Conservation (phyloP, 2,888 invertebrate genomes). For the Ochropacha duplaris region DNA sequence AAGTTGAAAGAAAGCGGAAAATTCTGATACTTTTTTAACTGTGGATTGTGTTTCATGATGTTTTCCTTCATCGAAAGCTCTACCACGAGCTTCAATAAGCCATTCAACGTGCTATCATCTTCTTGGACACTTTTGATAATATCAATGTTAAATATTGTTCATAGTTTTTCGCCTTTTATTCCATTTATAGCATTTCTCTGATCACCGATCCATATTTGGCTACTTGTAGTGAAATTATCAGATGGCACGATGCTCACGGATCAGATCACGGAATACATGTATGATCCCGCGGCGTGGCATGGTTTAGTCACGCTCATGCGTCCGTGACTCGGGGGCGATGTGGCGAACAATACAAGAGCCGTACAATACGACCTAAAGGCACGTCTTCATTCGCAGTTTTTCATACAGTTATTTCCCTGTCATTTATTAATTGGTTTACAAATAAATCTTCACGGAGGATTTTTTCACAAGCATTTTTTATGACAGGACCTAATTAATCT, state of each 20-base stretch:
- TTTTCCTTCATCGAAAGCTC: no score
- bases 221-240: not conserved
- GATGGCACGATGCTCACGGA: slow-evolving; percentile 6
- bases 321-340: not conserved
- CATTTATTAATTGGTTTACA: no score
- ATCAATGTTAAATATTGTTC: no score
- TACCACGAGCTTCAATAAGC: no score
- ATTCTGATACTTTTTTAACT: no score
- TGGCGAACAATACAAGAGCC: not conserved
- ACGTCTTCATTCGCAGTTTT: not conserved
- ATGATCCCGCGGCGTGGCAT: not conserved
- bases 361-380: not conserved
- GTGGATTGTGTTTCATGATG: no score
- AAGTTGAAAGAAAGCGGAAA: not conserved
- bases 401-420: not conserved
- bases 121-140: no score
- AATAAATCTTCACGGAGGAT: no score
- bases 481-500: no score
- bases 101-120: no score
- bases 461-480: no score
- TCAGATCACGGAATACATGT: slow-evolving; percentile 2
- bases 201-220: not conserved
- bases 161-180: no score
- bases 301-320: not conserved
- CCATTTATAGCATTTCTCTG: not conserved